Base-by-base conservation (phyloP, 2,888 invertebrate species). In the Frankliniella fusca region DNA sequence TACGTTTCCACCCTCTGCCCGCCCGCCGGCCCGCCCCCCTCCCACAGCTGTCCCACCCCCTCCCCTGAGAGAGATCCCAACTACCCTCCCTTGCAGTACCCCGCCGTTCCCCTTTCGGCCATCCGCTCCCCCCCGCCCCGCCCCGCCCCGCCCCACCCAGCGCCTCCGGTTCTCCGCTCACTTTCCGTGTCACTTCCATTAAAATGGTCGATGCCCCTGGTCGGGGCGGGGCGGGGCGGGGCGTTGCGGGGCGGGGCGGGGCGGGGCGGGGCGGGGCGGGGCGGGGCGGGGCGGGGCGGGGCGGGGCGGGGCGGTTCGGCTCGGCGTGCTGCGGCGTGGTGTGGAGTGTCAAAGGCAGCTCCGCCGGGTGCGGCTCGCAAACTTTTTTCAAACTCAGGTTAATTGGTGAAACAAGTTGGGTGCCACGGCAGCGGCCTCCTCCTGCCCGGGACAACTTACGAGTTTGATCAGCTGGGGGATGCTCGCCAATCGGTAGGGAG, bases 161-260 rank as follows among this genome's bases (percentile, higher is more conserved):
- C 5, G 12, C n/a, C 61, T 15, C 61, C 54, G 54, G 54, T 54
- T 54, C 54, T 54, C 2, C 23, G 70, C 10, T 27, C 70, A 27
- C 70, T 76, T 76, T 23, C 70, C 70, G 70, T 27, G 70, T 76
- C 70, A 27, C 27, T 76, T 76, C 70, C 27, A 76, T 76, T 76
- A 76, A 76, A 27, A 76, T 27, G 23, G 70, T 76, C 70, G 23
- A 27, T 76, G 12, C 70, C 23, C 23, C 12, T 76, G 23, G 70
- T 10, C 61, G 38, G 38, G 3, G 38, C 38, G 38, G 38, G 3
- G 38, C 38, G 38, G 38, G 3, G 38, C 38, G 38, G 38, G 3
- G 38, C 38, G 38, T n/a, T n/a, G 38, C 38, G 38, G 38, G 3
- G 38, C 38, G 38, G 23, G 70, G 8, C 61, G 38, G 38, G 3